Percentiles rank a stretch among this genome's conserved stretches.
phyloP scores from a whole-genome alignment of 2,797 vertebrate species.

The Aselliscus stoliczkanus region DNA sequence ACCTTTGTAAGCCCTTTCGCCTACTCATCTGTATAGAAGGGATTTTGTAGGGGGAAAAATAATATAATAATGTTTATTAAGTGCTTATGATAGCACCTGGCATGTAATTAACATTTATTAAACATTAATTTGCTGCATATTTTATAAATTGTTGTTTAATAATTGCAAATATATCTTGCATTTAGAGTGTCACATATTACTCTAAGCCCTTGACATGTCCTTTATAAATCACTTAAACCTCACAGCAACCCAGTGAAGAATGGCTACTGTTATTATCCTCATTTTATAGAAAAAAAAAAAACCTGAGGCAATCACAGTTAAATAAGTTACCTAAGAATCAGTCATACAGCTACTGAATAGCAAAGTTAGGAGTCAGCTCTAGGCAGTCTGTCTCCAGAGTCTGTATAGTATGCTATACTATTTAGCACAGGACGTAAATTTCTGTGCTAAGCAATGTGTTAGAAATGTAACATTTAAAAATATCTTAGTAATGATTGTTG shows the following conservation, averaged over 20 bases:
- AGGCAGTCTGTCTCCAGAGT: background rate
- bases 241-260: background rate
- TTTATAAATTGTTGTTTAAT: background rate
- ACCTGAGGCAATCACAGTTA: background rate
- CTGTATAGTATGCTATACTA: background rate
- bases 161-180: background rate
- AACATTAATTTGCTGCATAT: background rate
- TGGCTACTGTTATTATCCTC: background rate
- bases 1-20: background rate
- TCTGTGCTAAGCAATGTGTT: background rate
- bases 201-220: background rate
- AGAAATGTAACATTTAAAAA: background rate
- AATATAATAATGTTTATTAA: background rate
- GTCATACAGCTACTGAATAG: background rate
- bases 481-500: background rate
- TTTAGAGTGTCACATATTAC: background rate
- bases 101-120: slow-evolving; percentile 14
- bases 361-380: background rate
- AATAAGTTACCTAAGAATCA: background rate
- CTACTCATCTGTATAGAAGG: background rate
- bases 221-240: background rate
- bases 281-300: background rate
- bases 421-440: background rate
- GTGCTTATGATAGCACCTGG: background rate
- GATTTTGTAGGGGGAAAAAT: background rate